phyloP scores from a whole-genome alignment of 2,888 invertebrate genomes.

The Cryptocephalus moraei region DNA sequence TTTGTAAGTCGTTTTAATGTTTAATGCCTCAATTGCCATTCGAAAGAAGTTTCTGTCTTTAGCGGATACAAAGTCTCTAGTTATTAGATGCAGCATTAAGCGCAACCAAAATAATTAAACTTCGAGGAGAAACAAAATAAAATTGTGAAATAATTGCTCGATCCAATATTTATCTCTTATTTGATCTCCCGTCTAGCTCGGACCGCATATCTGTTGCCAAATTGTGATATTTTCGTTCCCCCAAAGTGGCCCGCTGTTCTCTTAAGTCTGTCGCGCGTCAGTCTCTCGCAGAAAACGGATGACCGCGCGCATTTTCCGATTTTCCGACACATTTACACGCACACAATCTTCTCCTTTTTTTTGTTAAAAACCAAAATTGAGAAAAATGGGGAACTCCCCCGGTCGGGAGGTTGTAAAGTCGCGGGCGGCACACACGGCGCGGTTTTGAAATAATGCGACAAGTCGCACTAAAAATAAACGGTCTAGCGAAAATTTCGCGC shows the following conservation, averaged over 20 bases:
- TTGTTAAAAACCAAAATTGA: too few relatives aligned
- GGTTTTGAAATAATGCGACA: too few relatives aligned
- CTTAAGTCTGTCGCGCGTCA: slow-evolving; percentile 30
- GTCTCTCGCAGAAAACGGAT: slow-evolving; percentile 33
- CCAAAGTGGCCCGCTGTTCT: slow-evolving; percentile 25
- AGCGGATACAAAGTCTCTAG: too few relatives aligned
- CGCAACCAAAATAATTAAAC: slow-evolving; percentile 3
- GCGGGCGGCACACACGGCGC: too few relatives aligned
- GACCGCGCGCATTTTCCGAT: slow-evolving; percentile 16
- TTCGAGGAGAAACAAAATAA: slow-evolving; percentile 2
- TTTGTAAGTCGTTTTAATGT: too few relatives aligned
- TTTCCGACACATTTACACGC: slow-evolving; percentile 2
- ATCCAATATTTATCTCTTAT: slow-evolving; percentile 33
- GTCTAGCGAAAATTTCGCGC: too few relatives aligned
- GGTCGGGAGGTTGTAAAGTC: too few relatives aligned
- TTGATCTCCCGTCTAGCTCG: slow-evolving; percentile 33
- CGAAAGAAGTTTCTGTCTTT: too few relatives aligned
- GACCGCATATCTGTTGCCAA: slow-evolving; percentile 38
- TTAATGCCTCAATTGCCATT: too few relatives aligned
- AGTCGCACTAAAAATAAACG: too few relatives aligned
- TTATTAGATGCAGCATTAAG: slow-evolving; percentile 1
- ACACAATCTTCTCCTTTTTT: too few relatives aligned
- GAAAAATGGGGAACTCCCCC: too few relatives aligned
- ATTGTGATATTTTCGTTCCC: slow-evolving; percentile 40
- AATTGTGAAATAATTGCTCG: slow-evolving; percentile 19